Percentiles rank a stretch among this genome's conserved stretches.
These are phyloP conservation scores for Macrosteles quadrilineatus DNA, from an alignment of 1,140 invertebrate genomes.

Conservation along the genomic window DNA sequence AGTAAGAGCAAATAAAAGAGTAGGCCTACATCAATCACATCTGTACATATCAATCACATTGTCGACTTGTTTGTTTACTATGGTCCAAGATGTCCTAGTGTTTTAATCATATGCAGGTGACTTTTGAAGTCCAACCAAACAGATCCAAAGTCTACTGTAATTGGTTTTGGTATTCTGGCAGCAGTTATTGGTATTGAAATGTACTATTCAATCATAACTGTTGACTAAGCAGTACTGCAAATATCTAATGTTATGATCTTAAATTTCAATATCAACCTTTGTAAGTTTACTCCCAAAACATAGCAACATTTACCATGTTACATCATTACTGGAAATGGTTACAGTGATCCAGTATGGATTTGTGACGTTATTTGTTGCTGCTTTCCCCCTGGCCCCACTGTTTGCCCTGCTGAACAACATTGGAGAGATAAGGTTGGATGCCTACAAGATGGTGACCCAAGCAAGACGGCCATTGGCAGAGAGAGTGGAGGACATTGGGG, in stretches of 20 bases:
- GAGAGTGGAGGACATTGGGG: conserved; percentile 87
- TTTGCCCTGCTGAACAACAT: conserved; percentile 89
- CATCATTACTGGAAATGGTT: conserved; percentile 36
- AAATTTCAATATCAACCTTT: neutral
- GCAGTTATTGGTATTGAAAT: too few species aligned
- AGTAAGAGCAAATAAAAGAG: too few species aligned
- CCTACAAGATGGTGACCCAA: conserved; percentile 90
- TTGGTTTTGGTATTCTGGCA: too few species aligned
- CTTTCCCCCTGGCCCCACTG: conserved; percentile 84
- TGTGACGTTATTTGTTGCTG: conserved; percentile 86
- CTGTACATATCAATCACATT: too few species aligned
- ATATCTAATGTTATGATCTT: neutral
- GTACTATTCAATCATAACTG: too few species aligned
- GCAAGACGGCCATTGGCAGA: conserved; percentile 83
- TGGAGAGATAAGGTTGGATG: conserved; percentile 84
- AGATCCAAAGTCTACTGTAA: too few species aligned
- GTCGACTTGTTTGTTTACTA: too few species aligned
- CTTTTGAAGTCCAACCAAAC: too few species aligned
- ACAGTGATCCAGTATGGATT: conserved; percentile 91
- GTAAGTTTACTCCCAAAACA: neutral
- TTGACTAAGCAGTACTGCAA: neutral
- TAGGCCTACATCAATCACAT: too few species aligned
- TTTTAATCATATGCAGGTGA: too few species aligned
- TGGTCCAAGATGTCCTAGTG: too few species aligned
- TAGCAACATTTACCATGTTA: neutral